Evolutionary conservation across 2,888 invertebrate species (phyloP), one percentile per base, ranked within the genome.

Genomic region (Hydroisotoma schaefferi): DNA sequence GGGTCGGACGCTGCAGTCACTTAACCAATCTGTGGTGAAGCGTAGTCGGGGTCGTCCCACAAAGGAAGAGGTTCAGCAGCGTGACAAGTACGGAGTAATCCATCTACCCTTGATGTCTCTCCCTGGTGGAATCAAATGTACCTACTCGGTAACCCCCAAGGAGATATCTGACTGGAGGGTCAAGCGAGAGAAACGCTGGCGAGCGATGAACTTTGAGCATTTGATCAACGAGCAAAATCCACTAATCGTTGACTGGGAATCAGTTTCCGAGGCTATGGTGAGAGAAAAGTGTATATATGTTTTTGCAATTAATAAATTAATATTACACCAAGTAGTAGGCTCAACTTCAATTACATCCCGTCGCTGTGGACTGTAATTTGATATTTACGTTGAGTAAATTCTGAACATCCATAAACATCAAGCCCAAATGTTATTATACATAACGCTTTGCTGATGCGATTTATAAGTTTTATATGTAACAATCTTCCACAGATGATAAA

Each of bases 401-500:
- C n/a, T n/a, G n/a, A n/a, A n/a, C n/a, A n/a, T n/a, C n/a, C n/a
- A n/a, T n/a, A n/a, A n/a, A n/a, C n/a, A n/a, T n/a, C n/a, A n/a
- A n/a, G n/a, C n/a, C n/a, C n/a, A n/a, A n/a, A n/a, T n/a, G n/a
- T n/a, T n/a, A n/a, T n/a, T n/a, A n/a, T n/a, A n/a, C n/a, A n/a
- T n/a, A n/a, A n/a, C n/a, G n/a, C n/a, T n/a, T n/a, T n/a, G n/a
- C n/a, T n/a, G n/a, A n/a, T n/a, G n/a, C n/a, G 26, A 55, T 18
- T 44, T 8, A 44, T 8, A n/a, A n/a, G n/a, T n/a, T n/a, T n/a
- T n/a, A n/a, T n/a, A n/a, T n/a, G n/a, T n/a, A n/a, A n/a, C n/a
- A n/a, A n/a, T n/a, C n/a, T n/a, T n/a, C n/a, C n/a, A n/a, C 46
- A 69, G 69, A 57, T 64, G 3, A 12, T 55, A 2, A 65, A 65